Conservation (phyloP, 2,113 vertebrate species). For the Halcyon senegalensis region DNA sequence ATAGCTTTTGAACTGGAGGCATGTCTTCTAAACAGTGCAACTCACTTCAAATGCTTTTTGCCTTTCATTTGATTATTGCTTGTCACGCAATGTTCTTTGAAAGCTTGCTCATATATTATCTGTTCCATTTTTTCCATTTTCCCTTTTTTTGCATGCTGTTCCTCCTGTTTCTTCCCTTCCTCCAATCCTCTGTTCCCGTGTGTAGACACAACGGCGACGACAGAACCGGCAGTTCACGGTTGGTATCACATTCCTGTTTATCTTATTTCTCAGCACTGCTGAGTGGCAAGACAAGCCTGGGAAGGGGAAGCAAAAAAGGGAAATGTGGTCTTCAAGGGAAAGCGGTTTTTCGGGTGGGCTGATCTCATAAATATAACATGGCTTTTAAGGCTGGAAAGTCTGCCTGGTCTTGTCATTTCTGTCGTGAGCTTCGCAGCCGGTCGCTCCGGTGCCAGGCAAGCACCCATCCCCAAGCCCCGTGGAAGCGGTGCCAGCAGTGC, state of each 20-base stretch:
- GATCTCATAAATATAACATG: neutral
- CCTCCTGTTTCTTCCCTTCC: conserved; percentile 88
- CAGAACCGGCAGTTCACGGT: conserved; percentile 87
- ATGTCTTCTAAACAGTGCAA: conserved; percentile 85
- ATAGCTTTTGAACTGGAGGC: conserved; percentile 81
- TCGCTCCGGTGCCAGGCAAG: neutral
- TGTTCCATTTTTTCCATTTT: conserved; percentile 90
- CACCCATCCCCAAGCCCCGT: neutral
- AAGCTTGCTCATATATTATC: conserved; percentile 89
- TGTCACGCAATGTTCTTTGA: conserved; percentile 85
- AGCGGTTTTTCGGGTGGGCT: conserved; percentile 29
- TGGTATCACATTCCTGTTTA: conserved; percentile 87
- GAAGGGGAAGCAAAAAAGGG: conserved; percentile 41
- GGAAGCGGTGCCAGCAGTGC: neutral
- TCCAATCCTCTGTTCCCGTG: conserved; percentile 88
- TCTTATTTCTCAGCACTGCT: conserved; percentile 80
- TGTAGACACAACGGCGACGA: conserved; percentile 87
- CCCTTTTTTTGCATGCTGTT: conserved; percentile 89
- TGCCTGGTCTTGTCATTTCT: conserved; percentile 64
- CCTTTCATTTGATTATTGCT: conserved; percentile 86
- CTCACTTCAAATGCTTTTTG: conserved; percentile 86
- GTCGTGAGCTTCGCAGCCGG: conserved; percentile 21
- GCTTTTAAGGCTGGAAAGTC: conserved; percentile 64
- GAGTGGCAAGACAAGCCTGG: conserved; percentile 83
- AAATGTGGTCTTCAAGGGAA: conserved; percentile 76